Percentiles rank a stretch among this genome's conserved stretches.
These are phyloP conservation scores for Congeria kusceri DNA, from an alignment of 2,888 invertebrate genomes.

Conservation along the genomic window DNA sequence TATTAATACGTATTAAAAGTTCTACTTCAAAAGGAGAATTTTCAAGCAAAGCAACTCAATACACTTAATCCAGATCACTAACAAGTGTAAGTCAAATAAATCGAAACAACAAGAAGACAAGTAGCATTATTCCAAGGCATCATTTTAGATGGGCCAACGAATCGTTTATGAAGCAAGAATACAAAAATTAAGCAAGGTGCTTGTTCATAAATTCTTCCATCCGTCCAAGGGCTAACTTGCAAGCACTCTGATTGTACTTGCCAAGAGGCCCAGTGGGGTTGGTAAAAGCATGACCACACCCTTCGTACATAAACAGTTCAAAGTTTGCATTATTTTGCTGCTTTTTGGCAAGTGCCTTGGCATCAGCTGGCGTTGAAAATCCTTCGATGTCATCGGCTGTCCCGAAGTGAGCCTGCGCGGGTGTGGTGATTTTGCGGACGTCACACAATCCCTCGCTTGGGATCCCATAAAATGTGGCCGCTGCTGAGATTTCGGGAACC, in stretches of 20 bases:
- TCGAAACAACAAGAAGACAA: too few species aligned
- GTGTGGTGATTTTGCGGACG: conserved; percentile 75
- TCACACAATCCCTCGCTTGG: conserved; percentile 73
- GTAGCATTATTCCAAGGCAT: too few species aligned
- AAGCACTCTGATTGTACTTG: conserved; percentile 69
- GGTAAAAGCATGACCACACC: conserved; percentile 78
- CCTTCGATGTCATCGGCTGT: conserved; percentile 73
- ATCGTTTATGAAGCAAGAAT: too few species aligned
- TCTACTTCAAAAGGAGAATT: too few species aligned
- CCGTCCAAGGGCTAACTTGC: conserved; percentile 64
- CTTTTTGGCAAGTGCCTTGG: conserved; percentile 70
- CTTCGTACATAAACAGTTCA: conserved; percentile 73
- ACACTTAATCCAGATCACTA: too few species aligned
- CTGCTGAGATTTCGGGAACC: conserved; percentile 75
- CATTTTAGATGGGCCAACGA: too few species aligned
- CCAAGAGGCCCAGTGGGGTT: conserved; percentile 62
- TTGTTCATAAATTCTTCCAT: conserved; percentile 74
- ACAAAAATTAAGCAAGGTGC: conserved; percentile 46
- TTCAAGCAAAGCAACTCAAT: too few species aligned
- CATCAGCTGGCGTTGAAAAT: conserved; percentile 77
- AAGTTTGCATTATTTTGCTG: conserved; percentile 62
- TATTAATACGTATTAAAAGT: too few species aligned
- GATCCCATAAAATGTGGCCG: conserved; percentile 83
- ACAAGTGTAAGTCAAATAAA: too few species aligned
- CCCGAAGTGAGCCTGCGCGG: conserved; percentile 82